Percentiles rank a stretch among this genome's conserved stretches.
Evolutionary conservation across 2,113 vertebrate genomes (phyloP).

Genomic region (Melospiza georgiana): DNA sequence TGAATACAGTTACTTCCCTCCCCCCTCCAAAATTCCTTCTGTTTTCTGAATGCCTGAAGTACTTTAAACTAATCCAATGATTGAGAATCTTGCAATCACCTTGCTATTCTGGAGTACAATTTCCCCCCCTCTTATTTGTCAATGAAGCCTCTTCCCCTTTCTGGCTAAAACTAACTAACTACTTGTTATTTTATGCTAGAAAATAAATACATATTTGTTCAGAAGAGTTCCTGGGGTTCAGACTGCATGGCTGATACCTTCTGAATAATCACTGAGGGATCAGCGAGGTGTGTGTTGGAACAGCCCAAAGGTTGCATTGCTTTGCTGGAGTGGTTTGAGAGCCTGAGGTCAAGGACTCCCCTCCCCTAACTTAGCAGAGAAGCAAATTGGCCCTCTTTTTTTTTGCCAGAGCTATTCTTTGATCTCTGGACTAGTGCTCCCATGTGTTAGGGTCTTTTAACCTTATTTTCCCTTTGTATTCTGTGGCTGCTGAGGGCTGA

Average conservation of each 20-base stretch:
- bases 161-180: not conserved
- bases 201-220: not conserved
- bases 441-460: not conserved
- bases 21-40: not conserved
- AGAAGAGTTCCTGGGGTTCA: not conserved
- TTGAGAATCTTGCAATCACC: not conserved
- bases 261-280: not conserved
- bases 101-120: not conserved
- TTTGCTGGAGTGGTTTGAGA: not conserved
- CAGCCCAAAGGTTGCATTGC: not conserved
- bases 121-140: not conserved
- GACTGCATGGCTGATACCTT: not conserved
- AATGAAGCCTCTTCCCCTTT: not conserved
- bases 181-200: not conserved
- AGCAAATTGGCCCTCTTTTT: not conserved
- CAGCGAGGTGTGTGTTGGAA: accelerated
- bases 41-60: not conserved
- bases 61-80: not conserved
- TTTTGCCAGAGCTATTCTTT: not conserved
- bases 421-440: not conserved
- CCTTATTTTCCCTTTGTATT: not conserved
- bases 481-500: not conserved
- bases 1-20: not conserved
- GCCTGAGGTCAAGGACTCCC: not conserved
- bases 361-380: not conserved